Base-by-base conservation (phyloP, 2,113 vertebrate species). In the Fukomys damarensis region DNA sequence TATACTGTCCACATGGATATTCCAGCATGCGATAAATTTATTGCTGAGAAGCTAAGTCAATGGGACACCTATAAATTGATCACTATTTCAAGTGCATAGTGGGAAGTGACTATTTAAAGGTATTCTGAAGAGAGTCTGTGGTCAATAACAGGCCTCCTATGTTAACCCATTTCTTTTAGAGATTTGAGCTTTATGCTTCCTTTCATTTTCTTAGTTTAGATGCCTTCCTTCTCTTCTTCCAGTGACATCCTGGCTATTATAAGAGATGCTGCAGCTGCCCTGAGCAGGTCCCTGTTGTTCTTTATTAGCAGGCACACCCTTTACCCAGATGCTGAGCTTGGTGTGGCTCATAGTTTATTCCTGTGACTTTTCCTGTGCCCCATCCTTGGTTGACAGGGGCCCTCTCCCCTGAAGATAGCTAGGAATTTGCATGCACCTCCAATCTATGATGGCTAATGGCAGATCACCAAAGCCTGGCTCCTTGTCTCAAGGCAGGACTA, bases 131-230 rank as follows among this genome's bases (percentile, higher is more conserved):
- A 82, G 41, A 82, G 61, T 79, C 7, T 11, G 3, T 65, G 24
- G 65, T 41, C n/a, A 76, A 52, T n/a, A 91, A 94, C 0, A 86
- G 65, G 43, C 26, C 16, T 46, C 35, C 59, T 17, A 9, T 38
- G 24, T n/a, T 95, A 96, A 49, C 41, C 79, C 59, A 93, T 59
- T 91, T 89, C 61, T 41, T 91, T 72, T 91, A 52, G 49, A 82
- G 59, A 86, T 63, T 46, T 91, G 30, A 16, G 11, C 24, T 28
- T 70, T 65, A 1, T 32, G 5, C 38, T 86, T 83, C 82, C 52
- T 77, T 43, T 52, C 7, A 94, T 46, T 74, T 68, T 89, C 41
- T 30, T 82, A 63, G n/a, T 9, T 56, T 61, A 32, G 24, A 24
- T n/a, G 54, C 0, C 8, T 22, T 43, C 30, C 58, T 46, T 22